Conservation (phyloP, 2,888 invertebrate genomes). For the Ichneumoninae sp. region DNA sequence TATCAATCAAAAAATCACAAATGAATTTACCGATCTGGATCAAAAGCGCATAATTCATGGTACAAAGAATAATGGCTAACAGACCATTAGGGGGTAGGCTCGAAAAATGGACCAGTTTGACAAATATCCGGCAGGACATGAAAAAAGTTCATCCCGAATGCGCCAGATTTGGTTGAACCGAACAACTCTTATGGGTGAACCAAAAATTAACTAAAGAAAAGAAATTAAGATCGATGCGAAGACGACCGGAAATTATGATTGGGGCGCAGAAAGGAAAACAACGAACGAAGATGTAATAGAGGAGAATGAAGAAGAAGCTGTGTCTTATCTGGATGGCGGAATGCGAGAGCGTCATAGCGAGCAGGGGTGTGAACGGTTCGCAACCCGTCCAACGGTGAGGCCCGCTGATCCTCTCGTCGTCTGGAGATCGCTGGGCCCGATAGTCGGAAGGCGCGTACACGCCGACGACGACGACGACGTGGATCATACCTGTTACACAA, state of each 20-base stretch:
- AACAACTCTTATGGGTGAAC: background rate
- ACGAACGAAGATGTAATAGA: constrained; percentile 25
- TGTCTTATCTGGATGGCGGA: constrained; percentile 76
- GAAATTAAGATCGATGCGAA: background rate
- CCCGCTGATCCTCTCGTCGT: constrained; percentile 60
- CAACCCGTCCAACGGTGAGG: constrained; percentile 31
- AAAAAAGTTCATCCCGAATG: background rate
- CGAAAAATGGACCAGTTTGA: background rate
- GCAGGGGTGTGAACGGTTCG: constrained; percentile 73
- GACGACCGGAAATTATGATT: background rate
- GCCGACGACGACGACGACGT: constrained; percentile 67
- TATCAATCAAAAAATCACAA: background rate
- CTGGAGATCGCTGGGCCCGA: constrained; percentile 77
- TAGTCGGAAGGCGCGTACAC: constrained; percentile 74
- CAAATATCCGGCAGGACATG: background rate
- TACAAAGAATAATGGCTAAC: too few species aligned
- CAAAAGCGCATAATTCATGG: background rate
- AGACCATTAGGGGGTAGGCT: background rate
- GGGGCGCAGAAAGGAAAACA: constrained; percentile 11
- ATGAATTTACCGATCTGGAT: constrained; percentile 5
- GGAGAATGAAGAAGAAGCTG: constrained; percentile 18
- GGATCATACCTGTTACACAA: constrained; percentile 77
- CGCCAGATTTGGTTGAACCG: background rate
- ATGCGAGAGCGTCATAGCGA: constrained; percentile 73
- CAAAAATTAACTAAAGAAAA: background rate